phyloP scores from a whole-genome alignment of 2,113 vertebrate species.

The Sebastes schlegelii region DNA sequence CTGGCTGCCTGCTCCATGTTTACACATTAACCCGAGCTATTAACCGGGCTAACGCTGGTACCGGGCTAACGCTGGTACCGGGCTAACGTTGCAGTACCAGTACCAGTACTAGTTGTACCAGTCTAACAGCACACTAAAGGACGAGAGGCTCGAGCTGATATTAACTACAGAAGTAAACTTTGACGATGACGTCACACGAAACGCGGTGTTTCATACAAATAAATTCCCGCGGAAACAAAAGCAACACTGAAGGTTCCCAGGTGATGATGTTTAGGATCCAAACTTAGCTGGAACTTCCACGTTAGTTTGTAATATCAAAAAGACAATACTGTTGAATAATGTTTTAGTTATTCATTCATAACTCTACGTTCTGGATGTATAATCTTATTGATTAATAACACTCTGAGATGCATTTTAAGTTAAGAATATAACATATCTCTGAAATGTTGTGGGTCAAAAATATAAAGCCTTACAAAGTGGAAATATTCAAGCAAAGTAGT shows the following conservation, averaged over 20 bases:
- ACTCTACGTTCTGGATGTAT: background rate
- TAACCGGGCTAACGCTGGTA: background rate
- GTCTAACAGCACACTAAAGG: too few relatives aligned
- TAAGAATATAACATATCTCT: background rate
- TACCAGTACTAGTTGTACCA: too few relatives aligned
- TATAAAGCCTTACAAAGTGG: background rate
- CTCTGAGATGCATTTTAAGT: background rate
- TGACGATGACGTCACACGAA: background rate
- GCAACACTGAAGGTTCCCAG: background rate
- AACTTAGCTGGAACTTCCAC: too few relatives aligned
- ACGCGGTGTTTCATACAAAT: constrained; percentile 16
- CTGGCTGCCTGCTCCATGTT: constrained; percentile 64
- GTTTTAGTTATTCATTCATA: background rate
- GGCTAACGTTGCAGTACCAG: background rate
- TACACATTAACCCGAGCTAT: background rate
- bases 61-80: background rate
- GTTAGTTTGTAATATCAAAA: background rate
- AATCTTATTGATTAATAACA: background rate
- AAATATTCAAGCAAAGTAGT: background rate
- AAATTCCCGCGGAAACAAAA: constrained; percentile 22
- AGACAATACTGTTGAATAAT: background rate
- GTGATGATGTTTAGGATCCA: background rate
- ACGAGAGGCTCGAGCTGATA: background rate
- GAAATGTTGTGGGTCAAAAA: background rate
- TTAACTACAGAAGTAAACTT: background rate